phyloP scores from a whole-genome alignment of 1,140 invertebrate genomes.

The Meloidogyne exigua region DNA sequence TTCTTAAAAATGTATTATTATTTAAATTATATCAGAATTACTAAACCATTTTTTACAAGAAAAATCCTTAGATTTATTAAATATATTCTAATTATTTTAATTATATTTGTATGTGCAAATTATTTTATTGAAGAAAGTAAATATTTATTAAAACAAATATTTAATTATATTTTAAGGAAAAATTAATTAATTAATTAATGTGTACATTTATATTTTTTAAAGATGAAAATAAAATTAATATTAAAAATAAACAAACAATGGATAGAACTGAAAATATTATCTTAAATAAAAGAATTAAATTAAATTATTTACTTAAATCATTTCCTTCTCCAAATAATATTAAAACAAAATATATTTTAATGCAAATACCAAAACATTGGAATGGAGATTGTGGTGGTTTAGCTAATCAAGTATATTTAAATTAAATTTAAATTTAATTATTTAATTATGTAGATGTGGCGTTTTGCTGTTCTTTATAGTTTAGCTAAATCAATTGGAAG shows the following conservation, averaged over 20 bases:
- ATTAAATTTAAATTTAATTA: too few species aligned
- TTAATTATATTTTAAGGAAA: too few species aligned
- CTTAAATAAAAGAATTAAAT: not conserved
- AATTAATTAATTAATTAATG: too few species aligned
- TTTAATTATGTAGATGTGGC: not conserved
- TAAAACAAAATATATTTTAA: slow-evolving; percentile 6
- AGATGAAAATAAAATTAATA: too few species aligned
- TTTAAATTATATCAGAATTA: not conserved
- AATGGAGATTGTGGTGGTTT: slow-evolving; percentile 4
- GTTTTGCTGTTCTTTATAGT: slow-evolving; percentile 1
- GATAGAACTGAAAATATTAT: not conserved
- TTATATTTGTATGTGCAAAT: not conserved
- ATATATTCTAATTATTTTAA: not conserved
- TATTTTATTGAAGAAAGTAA: not conserved
- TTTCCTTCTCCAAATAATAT: slow-evolving; percentile 5
- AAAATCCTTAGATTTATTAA: not conserved
- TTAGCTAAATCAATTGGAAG: slow-evolving; percentile 1
- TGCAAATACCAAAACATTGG: slow-evolving; percentile 1
- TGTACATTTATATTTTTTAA: too few species aligned
- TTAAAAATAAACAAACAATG: too few species aligned
- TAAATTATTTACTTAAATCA: slow-evolving; percentile 1
- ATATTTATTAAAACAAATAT: not conserved
- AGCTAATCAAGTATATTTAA: not conserved
- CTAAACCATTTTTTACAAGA: not conserved
- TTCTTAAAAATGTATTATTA: too few species aligned